phyloP scores from a whole-genome alignment of 2,888 invertebrate species.

The Yponomeuta sedellus region DNA sequence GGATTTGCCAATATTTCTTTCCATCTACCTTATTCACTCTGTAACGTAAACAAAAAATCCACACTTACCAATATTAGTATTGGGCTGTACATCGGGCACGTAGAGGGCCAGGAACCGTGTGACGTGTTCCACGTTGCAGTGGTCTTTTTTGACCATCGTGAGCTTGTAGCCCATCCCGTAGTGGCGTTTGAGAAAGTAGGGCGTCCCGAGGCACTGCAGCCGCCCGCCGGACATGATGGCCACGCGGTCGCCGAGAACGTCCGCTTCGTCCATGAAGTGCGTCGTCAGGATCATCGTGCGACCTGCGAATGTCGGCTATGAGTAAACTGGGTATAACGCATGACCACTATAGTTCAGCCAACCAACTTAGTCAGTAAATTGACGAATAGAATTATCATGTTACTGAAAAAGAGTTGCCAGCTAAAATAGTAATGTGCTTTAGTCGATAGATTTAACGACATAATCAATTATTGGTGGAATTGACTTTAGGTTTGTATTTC shows the following conservation, averaged over 20 bases:
- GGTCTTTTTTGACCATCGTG: slow-evolving; percentile 67
- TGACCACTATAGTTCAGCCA: too few relatives aligned
- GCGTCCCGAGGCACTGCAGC: slow-evolving; percentile 87
- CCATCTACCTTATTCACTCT: too few relatives aligned
- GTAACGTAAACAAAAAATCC: neutral
- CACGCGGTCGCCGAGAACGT: slow-evolving; percentile 89
- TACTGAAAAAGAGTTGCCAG: too few relatives aligned
- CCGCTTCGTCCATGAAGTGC: slow-evolving; percentile 95
- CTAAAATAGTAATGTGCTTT: too few relatives aligned
- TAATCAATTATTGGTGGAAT: too few relatives aligned
- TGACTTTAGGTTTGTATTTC: too few relatives aligned
- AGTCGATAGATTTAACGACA: too few relatives aligned
- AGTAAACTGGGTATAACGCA: too few relatives aligned
- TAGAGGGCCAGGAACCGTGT: slow-evolving; percentile 78
- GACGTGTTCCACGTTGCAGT: slow-evolving; percentile 48
- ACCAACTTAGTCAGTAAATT: too few relatives aligned
- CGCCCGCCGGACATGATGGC: slow-evolving; percentile 91
- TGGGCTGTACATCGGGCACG: slow-evolving; percentile 81
- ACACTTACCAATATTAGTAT: slow-evolving; percentile 80
- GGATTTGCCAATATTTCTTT: too few relatives aligned
- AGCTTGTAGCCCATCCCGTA: slow-evolving; percentile 92
- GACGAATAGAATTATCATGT: too few relatives aligned
- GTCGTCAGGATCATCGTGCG: slow-evolving; percentile 89
- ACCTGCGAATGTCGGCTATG: slow-evolving; percentile 46
- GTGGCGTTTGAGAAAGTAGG: slow-evolving; percentile 89